Base-by-base conservation (phyloP, 2,888 invertebrate species). In the Lochmaea crataegi region DNA sequence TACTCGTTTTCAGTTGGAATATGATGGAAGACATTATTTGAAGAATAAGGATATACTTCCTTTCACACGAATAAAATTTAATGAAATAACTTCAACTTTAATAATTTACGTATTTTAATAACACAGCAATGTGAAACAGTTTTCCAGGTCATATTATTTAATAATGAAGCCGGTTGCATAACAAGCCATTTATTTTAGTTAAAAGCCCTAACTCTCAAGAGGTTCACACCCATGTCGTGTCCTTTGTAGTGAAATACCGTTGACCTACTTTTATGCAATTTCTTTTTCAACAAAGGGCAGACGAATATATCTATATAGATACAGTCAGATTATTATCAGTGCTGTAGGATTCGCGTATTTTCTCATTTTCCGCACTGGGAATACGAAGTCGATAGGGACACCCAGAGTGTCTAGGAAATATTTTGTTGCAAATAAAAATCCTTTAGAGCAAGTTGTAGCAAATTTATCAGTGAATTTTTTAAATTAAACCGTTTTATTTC, bases 221-320 rank as follows among this genome's bases (percentile, higher is more conserved):
- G 70, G 64, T 57, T 65, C 70, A 65, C 70, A 70, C 70, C 65
- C 70, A 65, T 57, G 70, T 64, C 70, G 64, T 70, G 57, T 65
- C 45, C 32, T 56, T 22, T 45, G 64, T 64, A 45, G 70, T 57
- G 57, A 70, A 65, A 70, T 64, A 70, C 64, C 70, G 70, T 70
- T 60, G 70, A 70, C 65, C 70, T 65, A 70, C 57, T 70, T 70
- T 65, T 41, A 56, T 57, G 57, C 64, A 57, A 65, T 65, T 70
- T 70, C 42, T 70, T 70, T 70, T 70, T 65, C 16, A 42, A 70
- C 57, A 70, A 65, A 64, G 64, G 64, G 57, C 45, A 32, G 32
- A 64, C 14, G 57, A 57, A 64, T 65, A 60, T 66, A 60, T 63
- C n/a, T 51, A 53, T 63, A 48, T 53, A 45, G 64, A 70, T 45